Percentiles rank a stretch among this genome's conserved stretches.
These are phyloP conservation scores for Himantopus leucocephalus DNA, from an alignment of 2,113 vertebrate genomes.

Conservation along the genomic window DNA sequence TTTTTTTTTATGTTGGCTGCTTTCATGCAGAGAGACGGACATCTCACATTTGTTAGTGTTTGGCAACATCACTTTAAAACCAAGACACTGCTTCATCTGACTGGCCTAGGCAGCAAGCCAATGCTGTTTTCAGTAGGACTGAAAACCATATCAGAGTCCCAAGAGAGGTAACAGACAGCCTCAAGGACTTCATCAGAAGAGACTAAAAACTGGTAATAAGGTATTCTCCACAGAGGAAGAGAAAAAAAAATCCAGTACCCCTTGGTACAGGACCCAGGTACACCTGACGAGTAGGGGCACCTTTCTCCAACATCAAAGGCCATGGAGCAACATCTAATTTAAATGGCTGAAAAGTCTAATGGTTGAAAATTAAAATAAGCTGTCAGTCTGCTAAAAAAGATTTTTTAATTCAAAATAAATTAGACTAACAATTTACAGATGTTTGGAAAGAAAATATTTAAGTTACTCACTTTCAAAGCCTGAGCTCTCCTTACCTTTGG, in stretches of 20 bases:
- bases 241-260: background rate
- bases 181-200: slow-evolving; percentile 13
- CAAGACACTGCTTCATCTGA: background rate
- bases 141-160: background rate
- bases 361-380: slow-evolving; percentile 75
- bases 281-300: background rate
- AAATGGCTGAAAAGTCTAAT: slow-evolving; percentile 64
- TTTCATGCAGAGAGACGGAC: background rate
- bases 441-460: slow-evolving; percentile 75
- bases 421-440: slow-evolving; percentile 78
- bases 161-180: background rate
- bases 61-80: background rate
- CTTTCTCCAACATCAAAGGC: slow-evolving; percentile 59
- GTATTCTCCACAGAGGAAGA: background rate
- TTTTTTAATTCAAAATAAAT: slow-evolving; percentile 79
- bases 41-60: background rate
- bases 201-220: background rate
- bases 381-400: slow-evolving; percentile 64
- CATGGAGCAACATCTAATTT: background rate
- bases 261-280: background rate
- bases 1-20: background rate
- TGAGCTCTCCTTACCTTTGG: slow-evolving; percentile 34
- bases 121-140: background rate
- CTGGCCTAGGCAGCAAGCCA: background rate
- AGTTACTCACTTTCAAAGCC: slow-evolving; percentile 62